Evolutionary conservation across 2,113 vertebrate genomes (phyloP), one percentile per base, ranked within the genome.

Genomic region (Myotis yumanensis): DNA sequence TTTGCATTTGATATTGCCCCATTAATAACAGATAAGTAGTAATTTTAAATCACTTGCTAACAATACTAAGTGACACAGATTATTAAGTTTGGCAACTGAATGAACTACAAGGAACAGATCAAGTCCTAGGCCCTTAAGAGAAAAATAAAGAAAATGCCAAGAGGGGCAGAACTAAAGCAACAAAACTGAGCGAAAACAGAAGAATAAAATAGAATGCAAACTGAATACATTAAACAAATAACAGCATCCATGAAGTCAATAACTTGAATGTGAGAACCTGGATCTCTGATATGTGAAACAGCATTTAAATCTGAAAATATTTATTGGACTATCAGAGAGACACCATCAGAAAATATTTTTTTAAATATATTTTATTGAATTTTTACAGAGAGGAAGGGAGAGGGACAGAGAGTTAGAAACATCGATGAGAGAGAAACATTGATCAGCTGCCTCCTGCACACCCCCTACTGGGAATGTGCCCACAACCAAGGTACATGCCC

Each of bases 1-100:
- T 73, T 94, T 75, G 37, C 54, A 52, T 68, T 83, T 62, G 7
- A 20, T 90, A 83, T 71, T 62, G 46, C 3, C 7, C 40, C 32
- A 75, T 32, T 48, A 82, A 91, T 22, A 96, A 81, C 2, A 87
- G 68, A 64, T 76, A 83, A 95, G 54, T 52, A 72, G 25, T 32
- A 46, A 75, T 84, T 76, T 81, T 91, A 80, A 87, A 37, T 85
- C 43, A 72, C 18, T 91, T 91, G 71, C 59, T 75, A 93, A 88
- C 22, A 83, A 81, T 3, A 71, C 12, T 30, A 72, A 62, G 1
- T 90, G 89, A 72, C 43, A 72, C 6, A 40, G 30, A n/a, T 18
- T 77, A 9, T 37, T 91, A 52, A 81, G 28, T 57, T 37, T 76
- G 17, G 48, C 28, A 79, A 51, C 2, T 17, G 75, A 93, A 30